These are phyloP conservation scores for Acanthurus leucopareius DNA, from an alignment of 2,797 vertebrate genomes.

Conservation along the genomic window DNA sequence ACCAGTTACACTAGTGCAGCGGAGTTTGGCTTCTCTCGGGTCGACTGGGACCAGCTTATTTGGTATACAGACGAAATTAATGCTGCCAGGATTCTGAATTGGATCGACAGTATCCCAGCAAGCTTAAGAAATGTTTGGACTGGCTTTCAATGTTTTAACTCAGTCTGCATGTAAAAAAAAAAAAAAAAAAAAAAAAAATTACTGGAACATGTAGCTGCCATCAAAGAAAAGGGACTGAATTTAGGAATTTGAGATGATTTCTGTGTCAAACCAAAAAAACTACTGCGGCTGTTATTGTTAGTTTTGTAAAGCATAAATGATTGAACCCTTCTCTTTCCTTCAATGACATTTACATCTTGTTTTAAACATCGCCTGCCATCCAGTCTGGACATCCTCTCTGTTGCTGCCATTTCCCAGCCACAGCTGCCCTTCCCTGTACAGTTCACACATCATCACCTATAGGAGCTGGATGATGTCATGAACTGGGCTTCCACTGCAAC, in stretches of 20 bases:
- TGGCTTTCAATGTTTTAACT: constrained; percentile 8
- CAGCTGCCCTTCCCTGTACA: constrained; percentile 69
- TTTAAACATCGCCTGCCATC: constrained; percentile 22
- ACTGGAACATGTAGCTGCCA: background rate
- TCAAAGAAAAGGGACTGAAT: background rate
- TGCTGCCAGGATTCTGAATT: background rate
- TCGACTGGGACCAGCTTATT: constrained; percentile 19
- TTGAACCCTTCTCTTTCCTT: constrained; percentile 9
- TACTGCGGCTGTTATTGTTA: background rate
- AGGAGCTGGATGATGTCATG: constrained; percentile 66
- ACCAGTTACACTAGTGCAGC: constrained; percentile 67
- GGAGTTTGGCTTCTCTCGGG: constrained; percentile 18
- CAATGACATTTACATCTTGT: constrained; percentile 9
- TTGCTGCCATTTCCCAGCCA: constrained; percentile 40
- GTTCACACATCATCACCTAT: constrained; percentile 76
- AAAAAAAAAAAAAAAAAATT: background rate
- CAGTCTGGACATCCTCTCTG: constrained; percentile 38
- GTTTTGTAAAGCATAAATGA: background rate
- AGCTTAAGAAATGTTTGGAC: constrained; percentile 14
- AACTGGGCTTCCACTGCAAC: constrained; percentile 41
- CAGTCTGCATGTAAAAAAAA: background rate
- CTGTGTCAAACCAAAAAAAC: constrained; percentile 3
- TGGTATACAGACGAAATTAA: constrained; percentile 11
- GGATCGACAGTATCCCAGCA: constrained; percentile 32
- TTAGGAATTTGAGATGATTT: background rate